These are phyloP conservation scores for Alloplasta piceator DNA, from an alignment of 2,888 invertebrate genomes.

Conservation along the genomic window DNA sequence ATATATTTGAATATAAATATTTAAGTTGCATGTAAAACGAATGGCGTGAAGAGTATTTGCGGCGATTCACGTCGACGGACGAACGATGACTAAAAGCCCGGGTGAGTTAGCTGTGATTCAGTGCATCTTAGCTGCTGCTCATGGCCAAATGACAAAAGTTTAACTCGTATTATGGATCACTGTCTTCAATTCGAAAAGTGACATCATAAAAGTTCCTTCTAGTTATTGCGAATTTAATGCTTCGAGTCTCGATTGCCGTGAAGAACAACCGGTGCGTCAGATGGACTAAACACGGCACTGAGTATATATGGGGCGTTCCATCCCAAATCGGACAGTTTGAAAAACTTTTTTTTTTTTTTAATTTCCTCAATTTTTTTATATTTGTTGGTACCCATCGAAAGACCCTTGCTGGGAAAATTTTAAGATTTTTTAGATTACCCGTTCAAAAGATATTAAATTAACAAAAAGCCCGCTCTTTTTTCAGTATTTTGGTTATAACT, in stretches of 20 bases:
- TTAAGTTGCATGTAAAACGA: slow-evolving; percentile 3
- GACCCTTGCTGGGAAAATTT: too few species aligned
- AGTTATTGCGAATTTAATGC: slow-evolving; percentile 35
- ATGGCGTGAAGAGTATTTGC: slow-evolving; percentile 46
- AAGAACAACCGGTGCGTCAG: slow-evolving; percentile 52
- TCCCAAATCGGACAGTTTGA: too few species aligned
- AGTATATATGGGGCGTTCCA: too few species aligned
- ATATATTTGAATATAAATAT: too few species aligned
- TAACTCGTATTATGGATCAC: slow-evolving; percentile 64
- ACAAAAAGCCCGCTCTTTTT: too few species aligned
- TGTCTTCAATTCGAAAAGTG: slow-evolving; percentile 66
- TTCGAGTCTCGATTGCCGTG: slow-evolving; percentile 26
- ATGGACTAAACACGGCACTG: slow-evolving; percentile 17
- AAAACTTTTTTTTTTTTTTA: too few species aligned
- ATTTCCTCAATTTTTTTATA: too few species aligned
- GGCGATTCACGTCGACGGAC: slow-evolving; percentile 47
- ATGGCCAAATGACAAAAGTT: slow-evolving; percentile 57
- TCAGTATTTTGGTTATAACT: too few species aligned
- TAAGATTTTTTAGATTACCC: too few species aligned
- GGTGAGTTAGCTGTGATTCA: slow-evolving; percentile 66
- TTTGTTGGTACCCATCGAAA: too few species aligned
- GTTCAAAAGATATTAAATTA: too few species aligned
- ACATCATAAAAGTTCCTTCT: slow-evolving; percentile 65
- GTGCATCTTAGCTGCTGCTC: slow-evolving; percentile 58
- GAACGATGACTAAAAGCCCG: slow-evolving; percentile 66